A percentile compares a stretch with the other conserved stretches of the same genome.
Evolutionary conservation across 1,140 invertebrate genomes (phyloP).

Genomic region (Sitophilus oryzae): DNA sequence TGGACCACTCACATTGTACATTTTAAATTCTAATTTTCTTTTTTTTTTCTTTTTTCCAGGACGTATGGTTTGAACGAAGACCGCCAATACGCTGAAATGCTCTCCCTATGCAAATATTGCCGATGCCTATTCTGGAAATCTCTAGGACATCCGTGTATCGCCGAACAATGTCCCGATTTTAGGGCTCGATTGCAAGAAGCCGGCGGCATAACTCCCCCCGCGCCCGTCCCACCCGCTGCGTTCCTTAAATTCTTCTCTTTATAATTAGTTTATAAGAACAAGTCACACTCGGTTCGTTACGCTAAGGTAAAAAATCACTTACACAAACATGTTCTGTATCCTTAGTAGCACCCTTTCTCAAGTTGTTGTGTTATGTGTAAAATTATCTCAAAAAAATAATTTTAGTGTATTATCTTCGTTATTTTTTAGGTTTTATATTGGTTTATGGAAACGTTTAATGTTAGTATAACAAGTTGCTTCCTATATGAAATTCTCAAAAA

Average conservation of each 20-base stretch:
- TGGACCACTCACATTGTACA: no score
- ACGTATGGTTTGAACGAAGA: slow-evolving; percentile 86
- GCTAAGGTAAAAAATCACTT: no score
- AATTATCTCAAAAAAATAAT: no score
- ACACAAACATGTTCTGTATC: neutral
- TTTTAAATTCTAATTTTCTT: no score
- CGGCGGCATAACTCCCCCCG: slow-evolving; percentile 70
- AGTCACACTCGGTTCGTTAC: no score
- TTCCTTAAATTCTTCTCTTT: slow-evolving; percentile 89
- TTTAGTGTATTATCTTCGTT: no score
- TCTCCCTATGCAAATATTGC: slow-evolving; percentile 91
- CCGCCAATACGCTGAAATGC: slow-evolving; percentile 82
- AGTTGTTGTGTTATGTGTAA: neutral
- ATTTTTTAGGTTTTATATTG: no score
- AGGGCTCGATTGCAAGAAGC: slow-evolving; percentile 70
- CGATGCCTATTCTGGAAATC: slow-evolving; percentile 95
- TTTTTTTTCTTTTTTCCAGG: slow-evolving; percentile 47
- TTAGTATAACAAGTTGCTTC: no score
- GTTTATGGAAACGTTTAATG: no score
- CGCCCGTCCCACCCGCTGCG: slow-evolving; percentile 79
- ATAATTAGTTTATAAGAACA: slow-evolving; percentile 44
- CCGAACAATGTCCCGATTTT: slow-evolving; percentile 74
- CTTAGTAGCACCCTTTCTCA: neutral
- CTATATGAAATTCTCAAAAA: no score
- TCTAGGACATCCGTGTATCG: slow-evolving; percentile 83